Conservation (phyloP, 2,888 invertebrate genomes). For the Bruchidius siliquastri region DNA sequence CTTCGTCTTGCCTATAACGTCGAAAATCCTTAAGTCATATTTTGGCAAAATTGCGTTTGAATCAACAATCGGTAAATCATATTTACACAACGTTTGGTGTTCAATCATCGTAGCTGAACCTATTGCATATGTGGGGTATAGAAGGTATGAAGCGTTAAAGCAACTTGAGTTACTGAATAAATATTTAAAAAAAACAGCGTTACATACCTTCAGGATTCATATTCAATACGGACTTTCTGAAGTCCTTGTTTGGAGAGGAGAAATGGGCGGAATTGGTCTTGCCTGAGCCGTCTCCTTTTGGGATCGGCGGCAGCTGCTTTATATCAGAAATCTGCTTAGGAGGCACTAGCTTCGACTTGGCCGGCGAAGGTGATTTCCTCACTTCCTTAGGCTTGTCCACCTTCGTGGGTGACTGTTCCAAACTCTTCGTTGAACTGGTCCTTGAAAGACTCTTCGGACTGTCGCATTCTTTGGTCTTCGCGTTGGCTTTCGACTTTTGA, state of each 20-base stretch:
- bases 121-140: too few relatives aligned
- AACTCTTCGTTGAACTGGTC: conserved; percentile 47
- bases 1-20: background rate
- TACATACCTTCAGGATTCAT: conserved; percentile 51
- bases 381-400: conserved; percentile 28
- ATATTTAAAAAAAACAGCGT: too few relatives aligned
- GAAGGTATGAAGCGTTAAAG: too few relatives aligned
- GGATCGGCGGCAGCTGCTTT: conserved; percentile 48
- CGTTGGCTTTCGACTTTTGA: conserved; percentile 41
- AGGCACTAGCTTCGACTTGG: conserved; percentile 31
- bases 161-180: too few relatives aligned
- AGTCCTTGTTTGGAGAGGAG: conserved; percentile 63
- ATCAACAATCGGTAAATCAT: too few relatives aligned
- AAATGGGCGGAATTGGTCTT: conserved; percentile 40
- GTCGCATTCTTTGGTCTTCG: conserved; percentile 40
- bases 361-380: conserved; percentile 29
- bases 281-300: conserved; percentile 42
- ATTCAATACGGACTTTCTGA: conserved; percentile 68
- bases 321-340: conserved; percentile 32
- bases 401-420: conserved; percentile 39
- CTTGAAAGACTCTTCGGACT: conserved; percentile 42
- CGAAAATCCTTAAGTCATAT: too few relatives aligned
- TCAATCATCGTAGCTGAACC: too few relatives aligned
- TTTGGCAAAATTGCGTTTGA: too few relatives aligned
- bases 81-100: too few relatives aligned